Conservation (phyloP, 2,113 vertebrate genomes). For the Nansenia antarctica region DNA sequence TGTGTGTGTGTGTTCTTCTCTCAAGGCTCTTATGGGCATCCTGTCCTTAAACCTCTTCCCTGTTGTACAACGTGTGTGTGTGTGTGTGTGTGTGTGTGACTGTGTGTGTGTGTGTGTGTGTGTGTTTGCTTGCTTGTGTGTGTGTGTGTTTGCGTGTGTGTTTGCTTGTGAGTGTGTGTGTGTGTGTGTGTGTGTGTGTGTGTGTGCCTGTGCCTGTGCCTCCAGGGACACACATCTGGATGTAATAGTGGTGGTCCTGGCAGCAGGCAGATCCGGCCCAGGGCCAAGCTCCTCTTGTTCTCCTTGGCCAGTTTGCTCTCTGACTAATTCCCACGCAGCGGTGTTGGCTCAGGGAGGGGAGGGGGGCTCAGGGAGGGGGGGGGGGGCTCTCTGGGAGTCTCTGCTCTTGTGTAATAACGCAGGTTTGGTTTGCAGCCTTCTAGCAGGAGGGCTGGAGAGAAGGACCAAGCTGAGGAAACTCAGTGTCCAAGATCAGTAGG, state of each 20-base stretch:
- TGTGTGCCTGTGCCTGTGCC: neutral
- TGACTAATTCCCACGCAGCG: neutral
- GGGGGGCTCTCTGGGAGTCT: too few species aligned
- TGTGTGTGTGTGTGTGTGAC: too few species aligned
- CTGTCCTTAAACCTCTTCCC: neutral
- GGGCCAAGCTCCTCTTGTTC: neutral
- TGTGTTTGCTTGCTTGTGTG: too few species aligned
- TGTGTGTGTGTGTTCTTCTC: too few species aligned
- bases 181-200: too few species aligned
- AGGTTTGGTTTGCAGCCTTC: too few species aligned
- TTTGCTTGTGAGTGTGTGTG: too few species aligned
- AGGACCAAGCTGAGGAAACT: neutral
- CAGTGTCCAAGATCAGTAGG: neutral
- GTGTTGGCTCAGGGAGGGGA: too few species aligned
- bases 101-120: too few species aligned
- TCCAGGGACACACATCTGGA: conserved; percentile 33
- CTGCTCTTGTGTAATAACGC: too few species aligned
- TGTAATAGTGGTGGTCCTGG: conserved; percentile 24
- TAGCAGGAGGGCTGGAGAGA: neutral
- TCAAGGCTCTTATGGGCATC: neutral
- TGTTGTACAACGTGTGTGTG: neutral
- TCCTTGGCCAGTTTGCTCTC: neutral
- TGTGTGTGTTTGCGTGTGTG: too few species aligned
- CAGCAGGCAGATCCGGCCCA: conserved; percentile 1
- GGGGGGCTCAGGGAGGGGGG: too few species aligned